Evolutionary conservation across 2,888 invertebrate species (phyloP), one percentile per base, ranked within the genome.

Genomic region (Euplexia lucipara): DNA sequence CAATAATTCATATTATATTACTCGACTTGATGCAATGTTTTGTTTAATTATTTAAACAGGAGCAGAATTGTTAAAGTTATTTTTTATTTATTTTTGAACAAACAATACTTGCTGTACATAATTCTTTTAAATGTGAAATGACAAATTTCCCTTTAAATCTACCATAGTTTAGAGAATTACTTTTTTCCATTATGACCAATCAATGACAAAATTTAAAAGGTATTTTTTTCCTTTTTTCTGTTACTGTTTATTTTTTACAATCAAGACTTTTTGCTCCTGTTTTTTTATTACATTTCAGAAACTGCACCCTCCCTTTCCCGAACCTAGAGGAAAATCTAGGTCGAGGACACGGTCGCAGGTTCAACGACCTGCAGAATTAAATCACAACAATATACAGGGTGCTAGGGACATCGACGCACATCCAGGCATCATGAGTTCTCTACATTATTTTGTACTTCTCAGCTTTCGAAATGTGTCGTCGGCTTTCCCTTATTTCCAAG

Each of bases 211-310:
- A n/a, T n/a, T n/a, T n/a, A n/a, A n/a, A n/a, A n/a, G n/a, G n/a
- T n/a, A n/a, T n/a, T n/a, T n/a, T n/a, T n/a, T n/a, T n/a, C n/a
- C n/a, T 58, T 48, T 35, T 14, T 47, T 42, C n/a, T 20, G 16
- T 30, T 20, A 35, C 3, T 57, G 12, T 54, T n/a, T 4, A 3
- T 30, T 44, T 1, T 10, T 35, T 18, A 20, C 8, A 14, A 32
- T 9, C 4, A 34, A 20, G 0, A 45, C 45, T 32, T 49, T 72
- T 57, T 78, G 78, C 80, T 70, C 56, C 59, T 71, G 35, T 78
- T 69, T 77, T 67, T 70, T 79, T 73, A 70, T 75, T 70, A 68
- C 48, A 72, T 85, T 85, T 75, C 85, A 85, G 86, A 83, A 78
- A 79, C 82, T 75, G 72, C 79, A 58, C 56, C 52, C 64, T 62